Conservation (phyloP, 2,113 vertebrate species). For the Xiphias gladius region DNA sequence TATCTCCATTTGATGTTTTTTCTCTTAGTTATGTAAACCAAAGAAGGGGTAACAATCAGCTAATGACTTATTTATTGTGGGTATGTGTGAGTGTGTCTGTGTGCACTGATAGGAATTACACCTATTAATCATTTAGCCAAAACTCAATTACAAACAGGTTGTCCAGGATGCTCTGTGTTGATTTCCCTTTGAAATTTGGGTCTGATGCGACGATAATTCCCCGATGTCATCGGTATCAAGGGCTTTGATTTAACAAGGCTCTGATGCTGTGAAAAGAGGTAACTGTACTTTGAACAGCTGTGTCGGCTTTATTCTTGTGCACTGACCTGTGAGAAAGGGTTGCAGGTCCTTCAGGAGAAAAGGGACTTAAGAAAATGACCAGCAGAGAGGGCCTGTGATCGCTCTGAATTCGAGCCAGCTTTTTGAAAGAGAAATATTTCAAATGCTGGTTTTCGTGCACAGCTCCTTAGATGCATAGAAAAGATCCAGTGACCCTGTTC, state of each 20-base stretch:
- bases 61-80: slow-evolving; percentile 1
- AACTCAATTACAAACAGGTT: slow-evolving; percentile 12
- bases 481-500: background rate
- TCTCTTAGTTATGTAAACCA: slow-evolving; percentile 17
- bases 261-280: background rate
- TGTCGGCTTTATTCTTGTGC: background rate
- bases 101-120: background rate
- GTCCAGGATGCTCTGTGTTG: slow-evolving; percentile 3
- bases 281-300: no score
- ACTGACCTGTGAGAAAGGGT: background rate
- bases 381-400: background rate
- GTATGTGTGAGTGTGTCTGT: background rate
- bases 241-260: background rate
- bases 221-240: background rate
- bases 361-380: background rate
- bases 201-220: background rate
- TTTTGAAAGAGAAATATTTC: background rate
- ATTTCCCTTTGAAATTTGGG: slow-evolving; percentile 9
- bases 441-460: background rate
- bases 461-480: background rate
- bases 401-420: background rate
- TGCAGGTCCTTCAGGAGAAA: background rate
- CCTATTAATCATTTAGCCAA: slow-evolving; percentile 22
- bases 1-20: background rate
- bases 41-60: slow-evolving; percentile 15